Conservation (phyloP, 2,113 vertebrate species). For the Pelecanus crispus region DNA sequence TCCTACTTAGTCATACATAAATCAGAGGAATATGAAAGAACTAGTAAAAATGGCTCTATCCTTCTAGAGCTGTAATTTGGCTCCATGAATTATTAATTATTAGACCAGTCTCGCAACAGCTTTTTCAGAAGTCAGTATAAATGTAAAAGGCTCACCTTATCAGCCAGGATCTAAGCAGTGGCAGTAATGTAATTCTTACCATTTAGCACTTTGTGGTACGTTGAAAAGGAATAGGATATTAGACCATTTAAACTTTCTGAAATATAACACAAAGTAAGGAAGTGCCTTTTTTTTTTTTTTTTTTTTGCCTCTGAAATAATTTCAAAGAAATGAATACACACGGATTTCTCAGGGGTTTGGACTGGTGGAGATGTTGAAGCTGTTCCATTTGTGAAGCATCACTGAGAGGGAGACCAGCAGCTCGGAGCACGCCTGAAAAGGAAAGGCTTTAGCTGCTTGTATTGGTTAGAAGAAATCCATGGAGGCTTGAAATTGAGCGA, state of each 20-base stretch:
- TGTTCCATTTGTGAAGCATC: background rate
- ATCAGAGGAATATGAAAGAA: constrained; percentile 83
- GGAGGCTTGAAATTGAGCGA: background rate
- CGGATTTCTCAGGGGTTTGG: constrained; percentile 24
- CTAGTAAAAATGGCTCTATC: constrained; percentile 83
- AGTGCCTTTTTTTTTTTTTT: background rate
- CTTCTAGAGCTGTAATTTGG: constrained; percentile 84
- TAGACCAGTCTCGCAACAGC: constrained; percentile 77
- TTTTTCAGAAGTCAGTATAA: constrained; percentile 75
- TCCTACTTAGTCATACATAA: constrained; percentile 69
- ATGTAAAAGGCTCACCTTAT: constrained; percentile 86
- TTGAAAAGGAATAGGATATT: constrained; percentile 79
- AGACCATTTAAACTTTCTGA: constrained; percentile 78
- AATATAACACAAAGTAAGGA: constrained; percentile 74
- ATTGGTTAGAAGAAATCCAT: background rate
- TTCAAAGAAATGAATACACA: constrained; percentile 14
- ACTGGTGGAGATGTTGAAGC: background rate
- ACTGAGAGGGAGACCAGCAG: background rate
- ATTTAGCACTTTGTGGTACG: constrained; percentile 84
- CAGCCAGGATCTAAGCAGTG: constrained; percentile 81
- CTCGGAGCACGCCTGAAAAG: background rate
- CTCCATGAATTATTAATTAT: constrained; percentile 89
- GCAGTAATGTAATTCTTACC: constrained; percentile 83
- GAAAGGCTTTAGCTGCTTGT: background rate
- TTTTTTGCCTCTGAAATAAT: background rate